Conservation (phyloP, 2,888 invertebrate species). For the Panzeria rudis region DNA sequence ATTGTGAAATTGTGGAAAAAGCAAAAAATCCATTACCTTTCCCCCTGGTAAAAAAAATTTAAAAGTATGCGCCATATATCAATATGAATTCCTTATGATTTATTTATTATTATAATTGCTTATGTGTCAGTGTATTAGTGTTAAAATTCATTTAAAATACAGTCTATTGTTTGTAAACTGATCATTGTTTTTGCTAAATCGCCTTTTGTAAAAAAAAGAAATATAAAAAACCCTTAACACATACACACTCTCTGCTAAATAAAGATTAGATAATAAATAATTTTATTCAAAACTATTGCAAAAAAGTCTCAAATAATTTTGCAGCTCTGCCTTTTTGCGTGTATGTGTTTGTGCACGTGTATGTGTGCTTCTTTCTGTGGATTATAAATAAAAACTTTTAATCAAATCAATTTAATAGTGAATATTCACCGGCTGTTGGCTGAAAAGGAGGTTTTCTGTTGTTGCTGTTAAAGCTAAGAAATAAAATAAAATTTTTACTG, state of each 20-base stretch:
- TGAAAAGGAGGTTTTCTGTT: slow-evolving; percentile 33
- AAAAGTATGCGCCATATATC: slow-evolving; percentile 40
- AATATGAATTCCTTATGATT: slow-evolving; percentile 23
- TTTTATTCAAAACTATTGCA: slow-evolving; percentile 1
- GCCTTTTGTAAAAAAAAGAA: slow-evolving; percentile 19
- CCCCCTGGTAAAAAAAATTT: background rate
- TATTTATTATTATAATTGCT: background rate
- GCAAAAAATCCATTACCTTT: no score
- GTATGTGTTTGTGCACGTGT: slow-evolving; percentile 12
- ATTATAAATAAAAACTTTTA: slow-evolving; percentile 46
- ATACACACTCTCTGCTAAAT: slow-evolving; percentile 24
- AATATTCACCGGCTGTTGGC: slow-evolving; percentile 46
- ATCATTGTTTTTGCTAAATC: slow-evolving; percentile 6
- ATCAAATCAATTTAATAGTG: slow-evolving; percentile 61
- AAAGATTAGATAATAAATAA: slow-evolving; percentile 60
- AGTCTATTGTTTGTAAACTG: slow-evolving; percentile 30
- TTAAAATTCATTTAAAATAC: background rate
- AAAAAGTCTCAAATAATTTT: slow-evolving; percentile 41
- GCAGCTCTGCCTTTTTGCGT: slow-evolving; percentile 21
- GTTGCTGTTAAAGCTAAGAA: slow-evolving; percentile 29
- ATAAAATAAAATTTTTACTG: slow-evolving; percentile 53
- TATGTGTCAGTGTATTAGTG: background rate
- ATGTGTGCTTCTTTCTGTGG: slow-evolving; percentile 6
- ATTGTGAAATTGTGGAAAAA: slow-evolving; percentile 16
- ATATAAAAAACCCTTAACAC: slow-evolving; percentile 13